Conservation (phyloP, 1,140 invertebrate species). For the Lepidotrigona ventralis region DNA sequence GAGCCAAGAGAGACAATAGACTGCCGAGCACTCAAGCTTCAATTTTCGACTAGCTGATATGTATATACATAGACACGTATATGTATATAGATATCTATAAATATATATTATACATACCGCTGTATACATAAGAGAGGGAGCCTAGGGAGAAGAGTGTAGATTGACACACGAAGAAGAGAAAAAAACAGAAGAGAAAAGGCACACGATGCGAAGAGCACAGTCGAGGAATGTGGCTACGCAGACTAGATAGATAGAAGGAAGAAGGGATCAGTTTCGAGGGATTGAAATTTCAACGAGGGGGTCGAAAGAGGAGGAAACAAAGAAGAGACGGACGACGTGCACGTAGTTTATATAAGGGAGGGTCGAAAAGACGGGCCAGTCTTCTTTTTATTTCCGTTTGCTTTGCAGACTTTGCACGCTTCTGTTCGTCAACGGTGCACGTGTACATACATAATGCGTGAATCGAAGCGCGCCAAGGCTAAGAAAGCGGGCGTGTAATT, state of each 20-base stretch:
- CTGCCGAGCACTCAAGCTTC: slow-evolving; percentile 78
- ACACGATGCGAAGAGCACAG: not conserved
- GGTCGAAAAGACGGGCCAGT: slow-evolving; percentile 59
- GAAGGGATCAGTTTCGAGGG: slow-evolving; percentile 45
- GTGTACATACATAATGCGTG: not conserved
- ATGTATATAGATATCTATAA: slow-evolving; percentile 40
- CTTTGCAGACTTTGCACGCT: slow-evolving; percentile 50
- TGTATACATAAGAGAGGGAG: slow-evolving; percentile 52
- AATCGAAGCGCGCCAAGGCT: too few species aligned
- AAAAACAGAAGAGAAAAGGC: too few species aligned
- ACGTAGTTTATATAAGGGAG: slow-evolving; percentile 30
- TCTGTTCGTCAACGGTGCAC: not conserved
- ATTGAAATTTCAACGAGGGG: not conserved
- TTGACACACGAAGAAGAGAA: not conserved
- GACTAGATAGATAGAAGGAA: not conserved
- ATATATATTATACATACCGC: slow-evolving; percentile 54
- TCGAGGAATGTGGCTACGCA: too few species aligned
- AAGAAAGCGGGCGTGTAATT: not conserved
- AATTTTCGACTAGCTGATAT: slow-evolving; percentile 74
- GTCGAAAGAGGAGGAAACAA: not conserved
- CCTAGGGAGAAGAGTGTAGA: not conserved
- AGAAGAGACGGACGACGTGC: slow-evolving; percentile 5
- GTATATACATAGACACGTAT: slow-evolving; percentile 46
- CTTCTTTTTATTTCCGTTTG: slow-evolving; percentile 41
- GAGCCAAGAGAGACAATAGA: slow-evolving; percentile 79